Evolutionary conservation across 2,113 vertebrate species (phyloP).

Genomic region (Grammomys surdaster): DNA sequence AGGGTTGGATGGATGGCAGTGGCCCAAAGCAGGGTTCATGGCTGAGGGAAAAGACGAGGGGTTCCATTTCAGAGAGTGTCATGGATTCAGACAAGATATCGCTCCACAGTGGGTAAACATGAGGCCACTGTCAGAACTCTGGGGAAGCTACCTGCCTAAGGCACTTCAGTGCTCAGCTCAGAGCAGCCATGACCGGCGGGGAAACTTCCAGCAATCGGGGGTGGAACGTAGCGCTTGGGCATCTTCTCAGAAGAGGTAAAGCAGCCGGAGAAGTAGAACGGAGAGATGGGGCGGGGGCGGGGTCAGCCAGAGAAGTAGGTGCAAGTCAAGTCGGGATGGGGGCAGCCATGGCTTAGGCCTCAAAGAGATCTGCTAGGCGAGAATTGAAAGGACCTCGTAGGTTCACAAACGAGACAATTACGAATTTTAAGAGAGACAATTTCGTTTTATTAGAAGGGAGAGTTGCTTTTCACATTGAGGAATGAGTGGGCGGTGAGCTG

Average conservation of each 20-base stretch:
- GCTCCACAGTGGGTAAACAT: neutral
- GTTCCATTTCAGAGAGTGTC: neutral
- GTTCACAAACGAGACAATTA: slow-evolving; percentile 54
- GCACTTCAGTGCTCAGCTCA: neutral
- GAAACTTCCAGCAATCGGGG: neutral
- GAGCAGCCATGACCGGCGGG: no score
- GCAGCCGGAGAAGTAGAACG: neutral
- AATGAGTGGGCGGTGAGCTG: slow-evolving; percentile 65
- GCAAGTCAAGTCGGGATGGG: neutral
- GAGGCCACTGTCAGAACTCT: neutral
- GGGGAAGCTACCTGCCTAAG: neutral
- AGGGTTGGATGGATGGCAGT: neutral
- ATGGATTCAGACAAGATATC: neutral
- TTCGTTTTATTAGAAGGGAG: slow-evolving; percentile 60
- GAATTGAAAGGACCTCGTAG: neutral
- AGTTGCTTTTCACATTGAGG: slow-evolving; percentile 16
- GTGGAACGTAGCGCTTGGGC: neutral
- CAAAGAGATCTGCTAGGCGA: neutral
- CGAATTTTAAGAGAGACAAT: slow-evolving; percentile 64
- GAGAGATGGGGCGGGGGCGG: no score
- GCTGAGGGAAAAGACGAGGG: neutral
- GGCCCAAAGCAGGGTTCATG: neutral
- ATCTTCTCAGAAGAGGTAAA: neutral
- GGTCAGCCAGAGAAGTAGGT: neutral
- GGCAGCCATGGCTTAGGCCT: neutral